Percentiles rank a stretch among this genome's conserved stretches.
Evolutionary conservation across 2,113 vertebrate genomes (phyloP).

Genomic region (Tyrannus savana): DNA sequence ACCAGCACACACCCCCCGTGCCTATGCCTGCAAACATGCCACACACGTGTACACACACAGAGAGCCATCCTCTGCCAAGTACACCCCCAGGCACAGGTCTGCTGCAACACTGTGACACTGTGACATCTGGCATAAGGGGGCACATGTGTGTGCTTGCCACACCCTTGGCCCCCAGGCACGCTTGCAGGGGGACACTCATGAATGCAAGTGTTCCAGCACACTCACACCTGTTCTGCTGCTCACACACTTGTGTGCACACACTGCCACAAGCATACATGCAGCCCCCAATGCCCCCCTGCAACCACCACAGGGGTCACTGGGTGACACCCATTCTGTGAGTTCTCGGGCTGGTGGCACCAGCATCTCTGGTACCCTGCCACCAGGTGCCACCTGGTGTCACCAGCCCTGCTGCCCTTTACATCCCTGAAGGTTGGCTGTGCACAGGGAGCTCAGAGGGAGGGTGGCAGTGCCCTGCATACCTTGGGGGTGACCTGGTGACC

Average conservation of each 20-base stretch:
- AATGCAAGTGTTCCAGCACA: background rate
- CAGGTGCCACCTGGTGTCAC: background rate
- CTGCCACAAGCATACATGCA: background rate
- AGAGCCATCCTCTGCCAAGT: background rate
- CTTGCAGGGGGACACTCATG: background rate
- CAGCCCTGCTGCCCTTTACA: background rate
- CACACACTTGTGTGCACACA: fast-evolving
- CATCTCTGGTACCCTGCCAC: background rate
- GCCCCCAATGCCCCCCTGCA: background rate
- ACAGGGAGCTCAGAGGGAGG: background rate
- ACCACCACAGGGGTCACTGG: too few relatives aligned
- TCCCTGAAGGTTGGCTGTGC: background rate
- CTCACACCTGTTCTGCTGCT: background rate
- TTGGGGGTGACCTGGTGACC: background rate
- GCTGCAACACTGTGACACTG: background rate
- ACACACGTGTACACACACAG: background rate
- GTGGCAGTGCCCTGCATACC: background rate
- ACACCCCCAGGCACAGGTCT: background rate
- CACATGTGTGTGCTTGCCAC: fast-evolving
- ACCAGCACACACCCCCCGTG: fast-evolving
- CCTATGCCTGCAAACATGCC: background rate
- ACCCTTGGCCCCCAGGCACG: fast-evolving
- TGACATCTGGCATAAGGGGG: background rate
- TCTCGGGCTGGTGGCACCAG: background rate
- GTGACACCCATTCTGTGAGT: background rate